Conservation (phyloP, 2,113 vertebrate genomes). For the Percopsis transmontana region DNA sequence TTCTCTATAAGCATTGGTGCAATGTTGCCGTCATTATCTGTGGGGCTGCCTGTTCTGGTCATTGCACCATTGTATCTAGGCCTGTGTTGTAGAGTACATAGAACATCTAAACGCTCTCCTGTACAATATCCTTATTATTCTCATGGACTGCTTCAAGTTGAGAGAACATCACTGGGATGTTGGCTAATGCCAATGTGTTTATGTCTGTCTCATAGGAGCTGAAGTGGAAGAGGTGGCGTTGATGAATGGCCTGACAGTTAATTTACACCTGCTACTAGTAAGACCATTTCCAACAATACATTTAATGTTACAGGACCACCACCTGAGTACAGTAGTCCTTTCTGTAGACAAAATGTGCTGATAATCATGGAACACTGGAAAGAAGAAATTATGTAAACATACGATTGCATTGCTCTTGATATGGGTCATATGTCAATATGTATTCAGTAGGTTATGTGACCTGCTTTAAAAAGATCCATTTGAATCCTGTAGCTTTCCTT, state of each 20-base stretch:
- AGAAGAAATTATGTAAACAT: too few species aligned
- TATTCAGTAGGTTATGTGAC: not conserved
- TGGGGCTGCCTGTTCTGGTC: slow-evolving; percentile 1
- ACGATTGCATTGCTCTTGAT: not conserved
- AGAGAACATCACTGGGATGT: not conserved
- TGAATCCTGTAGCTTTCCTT: slow-evolving; percentile 85
- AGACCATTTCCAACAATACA: not conserved
- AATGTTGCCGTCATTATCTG: not conserved
- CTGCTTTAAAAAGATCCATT: not conserved
- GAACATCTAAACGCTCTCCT: slow-evolving; percentile 1
- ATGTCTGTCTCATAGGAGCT: slow-evolving; percentile 56
- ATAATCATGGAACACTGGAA: too few species aligned
- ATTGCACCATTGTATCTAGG: slow-evolving; percentile 14
- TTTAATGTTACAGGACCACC: not conserved
- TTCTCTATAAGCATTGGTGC: not conserved
- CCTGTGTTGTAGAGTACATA: slow-evolving; percentile 8
- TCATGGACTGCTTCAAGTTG: too few species aligned
- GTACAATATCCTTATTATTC: too few species aligned
- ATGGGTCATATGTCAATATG: not conserved
- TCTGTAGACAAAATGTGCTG: too few species aligned
- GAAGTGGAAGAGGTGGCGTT: slow-evolving; percentile 75
- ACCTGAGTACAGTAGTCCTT: too few species aligned
- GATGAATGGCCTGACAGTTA: slow-evolving; percentile 94
- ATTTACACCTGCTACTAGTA: slow-evolving; percentile 93
- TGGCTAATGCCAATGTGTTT: not conserved